Base-by-base conservation (phyloP, 2,888 invertebrate genomes). In the Cantharis nigra region DNA sequence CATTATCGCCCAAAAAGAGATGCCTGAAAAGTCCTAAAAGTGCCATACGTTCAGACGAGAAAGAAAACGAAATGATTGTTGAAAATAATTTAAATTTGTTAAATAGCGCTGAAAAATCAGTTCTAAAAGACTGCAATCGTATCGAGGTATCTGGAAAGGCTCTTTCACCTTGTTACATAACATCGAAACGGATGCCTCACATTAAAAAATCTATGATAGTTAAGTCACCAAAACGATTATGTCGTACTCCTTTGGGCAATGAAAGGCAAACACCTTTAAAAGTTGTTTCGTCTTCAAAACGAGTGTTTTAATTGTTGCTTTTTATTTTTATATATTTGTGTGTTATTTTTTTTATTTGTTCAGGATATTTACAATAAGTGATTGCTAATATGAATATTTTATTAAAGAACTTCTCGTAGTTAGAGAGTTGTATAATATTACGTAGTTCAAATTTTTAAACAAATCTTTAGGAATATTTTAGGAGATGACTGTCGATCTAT, bases 201-300 rank as follows among this genome's bases (percentile, higher is more conserved):
- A 89, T 93, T 80, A 93, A 92, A 82, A 92, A 91, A 84, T 88
- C 91, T 9, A 86, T 94, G 28, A 90, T 90, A 77, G 89, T 89
- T 4, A 90, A 89, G 80, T 90, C 93, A 3, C 91, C 92, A 0
- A 91, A 91, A 83, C 89, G 89, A 79, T 86, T 92, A 14, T 89
- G 88, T 78, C 87, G 90, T 49, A 89, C 92, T 0, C 90, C 91
- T 10, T 83, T 84, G 11, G 83, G 86, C 26, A 85, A 87, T 9
- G 91, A 90, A 79, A 87, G 87, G 11, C 90, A 91, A 81, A 93
- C 93, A 0, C 93, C 94, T 0, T 85, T 94, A 83, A 90, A 89
- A 82, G 90, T 84, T 72, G 77, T 84, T 26, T 26, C 72, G 28
- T 11, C 63, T 11, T 64, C 70, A 30, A 75, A 69, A 65, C 18